Conservation (phyloP, 2,888 invertebrate species). For the Polietes domitor region DNA sequence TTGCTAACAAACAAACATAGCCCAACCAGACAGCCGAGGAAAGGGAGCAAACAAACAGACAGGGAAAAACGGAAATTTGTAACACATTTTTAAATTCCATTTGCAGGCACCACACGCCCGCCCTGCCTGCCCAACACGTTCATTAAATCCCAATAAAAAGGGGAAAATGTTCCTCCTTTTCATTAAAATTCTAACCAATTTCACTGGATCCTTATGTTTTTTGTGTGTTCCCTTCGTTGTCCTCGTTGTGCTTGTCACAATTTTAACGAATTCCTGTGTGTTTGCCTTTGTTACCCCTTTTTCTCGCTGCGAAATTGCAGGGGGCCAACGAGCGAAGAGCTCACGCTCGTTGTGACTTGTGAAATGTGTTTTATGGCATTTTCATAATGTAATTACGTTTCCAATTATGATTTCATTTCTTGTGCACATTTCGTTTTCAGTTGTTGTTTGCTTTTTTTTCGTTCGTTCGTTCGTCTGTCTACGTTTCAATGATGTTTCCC, state of each 20-base stretch:
- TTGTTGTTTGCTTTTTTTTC: background rate
- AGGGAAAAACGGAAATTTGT: conserved; percentile 6
- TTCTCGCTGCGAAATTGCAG: background rate
- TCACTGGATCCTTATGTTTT: background rate
- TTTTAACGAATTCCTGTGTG: conserved; percentile 43
- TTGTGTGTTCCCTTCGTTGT: background rate
- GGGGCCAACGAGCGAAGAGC: background rate
- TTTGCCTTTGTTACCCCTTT: conserved; percentile 33
- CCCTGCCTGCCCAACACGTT: background rate
- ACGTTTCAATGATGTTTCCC: background rate
- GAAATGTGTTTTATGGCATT: conserved; percentile 66
- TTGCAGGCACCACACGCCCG: background rate
- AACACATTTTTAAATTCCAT: conserved; percentile 12
- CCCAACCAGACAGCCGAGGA: background rate
- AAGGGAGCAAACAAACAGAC: background rate
- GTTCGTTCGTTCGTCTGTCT: background rate
- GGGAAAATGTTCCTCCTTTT: background rate
- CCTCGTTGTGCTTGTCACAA: conserved; percentile 51
- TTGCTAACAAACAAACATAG: background rate
- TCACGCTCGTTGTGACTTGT: conserved; percentile 5
- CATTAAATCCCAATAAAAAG: background rate
- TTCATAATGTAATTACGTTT: conserved; percentile 65
- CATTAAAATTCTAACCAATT: conserved; percentile 27
- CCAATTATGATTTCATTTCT: conserved; percentile 62
- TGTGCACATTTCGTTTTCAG: conserved; percentile 36